Conservation (phyloP, 2,113 vertebrate species). For the Ageneiosus marmoratus region DNA sequence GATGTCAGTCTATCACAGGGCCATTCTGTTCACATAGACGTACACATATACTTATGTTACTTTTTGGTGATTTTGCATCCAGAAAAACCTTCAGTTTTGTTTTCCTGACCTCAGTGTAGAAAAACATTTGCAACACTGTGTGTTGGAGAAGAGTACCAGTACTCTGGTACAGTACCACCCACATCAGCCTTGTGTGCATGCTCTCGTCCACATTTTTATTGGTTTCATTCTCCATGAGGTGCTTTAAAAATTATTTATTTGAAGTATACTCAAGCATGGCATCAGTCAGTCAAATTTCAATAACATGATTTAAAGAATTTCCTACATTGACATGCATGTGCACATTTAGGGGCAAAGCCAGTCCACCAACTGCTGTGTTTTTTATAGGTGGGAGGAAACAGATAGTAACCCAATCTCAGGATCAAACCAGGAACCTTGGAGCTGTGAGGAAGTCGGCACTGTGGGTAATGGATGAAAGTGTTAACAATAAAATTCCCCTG, state of each 20-base stretch:
- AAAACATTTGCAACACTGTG: too few species aligned
- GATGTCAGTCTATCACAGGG: background rate
- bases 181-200: conserved; percentile 93
- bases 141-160: too few species aligned
- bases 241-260: too few species aligned
- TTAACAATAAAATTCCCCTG: background rate
- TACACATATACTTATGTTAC: too few species aligned
- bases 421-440: background rate
- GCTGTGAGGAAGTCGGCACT: background rate
- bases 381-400: background rate
- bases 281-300: background rate
- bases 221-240: too few species aligned
- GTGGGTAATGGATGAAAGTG: background rate
- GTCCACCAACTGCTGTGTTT: background rate
- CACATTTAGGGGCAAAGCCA: background rate
- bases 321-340: too few species aligned
- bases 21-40: too few species aligned
- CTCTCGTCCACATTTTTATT: conserved; percentile 83
- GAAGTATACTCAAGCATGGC: background rate
- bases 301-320: background rate
- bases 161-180: conserved; percentile 88
- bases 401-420: background rate
- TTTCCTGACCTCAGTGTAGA: background rate
- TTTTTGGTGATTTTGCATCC: too few species aligned
- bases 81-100: background rate